Conservation (phyloP, 2,888 invertebrate species). For the Leucophora obtusa region DNA sequence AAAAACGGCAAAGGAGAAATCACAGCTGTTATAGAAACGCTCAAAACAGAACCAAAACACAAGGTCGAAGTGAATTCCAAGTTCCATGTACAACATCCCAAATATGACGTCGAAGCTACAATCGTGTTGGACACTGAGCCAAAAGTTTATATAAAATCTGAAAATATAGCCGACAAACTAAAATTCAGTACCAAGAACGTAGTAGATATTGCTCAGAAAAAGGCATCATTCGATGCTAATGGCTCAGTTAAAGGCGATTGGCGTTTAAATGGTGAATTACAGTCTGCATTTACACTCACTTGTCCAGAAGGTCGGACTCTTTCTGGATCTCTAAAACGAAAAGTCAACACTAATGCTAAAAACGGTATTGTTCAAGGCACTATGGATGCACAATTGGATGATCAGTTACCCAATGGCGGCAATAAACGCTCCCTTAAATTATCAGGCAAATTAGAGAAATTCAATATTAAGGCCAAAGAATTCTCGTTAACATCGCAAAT, state of each 20-base stretch:
- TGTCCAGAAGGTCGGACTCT: slow-evolving; percentile 76
- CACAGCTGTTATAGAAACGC: slow-evolving; percentile 71
- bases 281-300: slow-evolving; percentile 68
- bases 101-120: slow-evolving; percentile 82
- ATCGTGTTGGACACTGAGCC: slow-evolving; percentile 84
- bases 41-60: slow-evolving; percentile 80
- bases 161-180: slow-evolving; percentile 80
- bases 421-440: slow-evolving; percentile 77
- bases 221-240: slow-evolving; percentile 75
- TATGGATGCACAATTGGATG: slow-evolving; percentile 80
- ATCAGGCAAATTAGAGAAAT: slow-evolving; percentile 76
- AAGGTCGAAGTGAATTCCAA: slow-evolving; percentile 83
- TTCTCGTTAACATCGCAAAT: slow-evolving; percentile 77
- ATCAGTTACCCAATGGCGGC: slow-evolving; percentile 65
- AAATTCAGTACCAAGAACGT: slow-evolving; percentile 83
- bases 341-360: slow-evolving; percentile 77
- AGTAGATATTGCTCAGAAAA: slow-evolving; percentile 79
- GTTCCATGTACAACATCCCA: slow-evolving; percentile 82
- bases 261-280: slow-evolving; percentile 72
- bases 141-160: slow-evolving; percentile 83
- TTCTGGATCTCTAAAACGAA: slow-evolving; percentile 73
- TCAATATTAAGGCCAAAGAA: slow-evolving; percentile 78
- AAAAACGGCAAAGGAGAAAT: slow-evolving; percentile 84
- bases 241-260: slow-evolving; percentile 71
- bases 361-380: slow-evolving; percentile 79